Conservation (phyloP, 2,888 invertebrate species). For the Dysmachus trigonus region DNA sequence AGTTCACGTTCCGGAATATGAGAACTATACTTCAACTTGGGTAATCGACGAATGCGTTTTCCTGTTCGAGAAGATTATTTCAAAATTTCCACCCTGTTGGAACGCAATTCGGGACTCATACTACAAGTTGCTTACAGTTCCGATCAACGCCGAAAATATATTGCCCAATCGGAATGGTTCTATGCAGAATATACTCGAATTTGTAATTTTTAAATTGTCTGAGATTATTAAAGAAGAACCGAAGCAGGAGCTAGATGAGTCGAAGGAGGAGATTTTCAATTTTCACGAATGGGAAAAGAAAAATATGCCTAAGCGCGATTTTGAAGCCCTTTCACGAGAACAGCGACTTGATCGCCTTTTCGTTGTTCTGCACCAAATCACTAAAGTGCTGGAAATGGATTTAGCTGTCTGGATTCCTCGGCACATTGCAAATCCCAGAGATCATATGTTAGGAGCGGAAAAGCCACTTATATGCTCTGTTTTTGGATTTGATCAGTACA, state of each 20-base stretch:
- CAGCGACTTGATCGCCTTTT: constrained; percentile 67
- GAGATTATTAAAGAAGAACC: neutral
- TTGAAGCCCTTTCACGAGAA: constrained; percentile 53
- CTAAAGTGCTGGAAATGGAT: constrained; percentile 69
- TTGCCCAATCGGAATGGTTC: constrained; percentile 49
- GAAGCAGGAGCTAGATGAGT: neutral
- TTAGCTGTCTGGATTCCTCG: constrained; percentile 68
- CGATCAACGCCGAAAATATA: constrained; percentile 52
- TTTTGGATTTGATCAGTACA: constrained; percentile 55
- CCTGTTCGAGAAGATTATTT: constrained; percentile 56
- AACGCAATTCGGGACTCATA: constrained; percentile 57
- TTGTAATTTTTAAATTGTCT: constrained; percentile 55
- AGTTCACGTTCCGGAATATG: constrained; percentile 51
- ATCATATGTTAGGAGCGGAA: constrained; percentile 56
- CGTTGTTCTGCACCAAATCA: constrained; percentile 65
- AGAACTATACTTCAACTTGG: constrained; percentile 48
- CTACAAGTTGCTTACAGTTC: constrained; percentile 53
- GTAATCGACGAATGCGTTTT: constrained; percentile 54
- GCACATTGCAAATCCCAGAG: constrained; percentile 58
- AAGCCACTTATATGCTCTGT: constrained; percentile 57
- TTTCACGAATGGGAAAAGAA: constrained; percentile 58
- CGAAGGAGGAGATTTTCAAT: constrained; percentile 52
- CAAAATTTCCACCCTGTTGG: constrained; percentile 62
- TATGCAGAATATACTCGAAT: constrained; percentile 52
- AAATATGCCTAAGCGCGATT: constrained; percentile 53